Percentiles rank a stretch among this genome's conserved stretches.
phyloP scores from a whole-genome alignment of 2,888 invertebrate species.

The Rutpela maculata region DNA sequence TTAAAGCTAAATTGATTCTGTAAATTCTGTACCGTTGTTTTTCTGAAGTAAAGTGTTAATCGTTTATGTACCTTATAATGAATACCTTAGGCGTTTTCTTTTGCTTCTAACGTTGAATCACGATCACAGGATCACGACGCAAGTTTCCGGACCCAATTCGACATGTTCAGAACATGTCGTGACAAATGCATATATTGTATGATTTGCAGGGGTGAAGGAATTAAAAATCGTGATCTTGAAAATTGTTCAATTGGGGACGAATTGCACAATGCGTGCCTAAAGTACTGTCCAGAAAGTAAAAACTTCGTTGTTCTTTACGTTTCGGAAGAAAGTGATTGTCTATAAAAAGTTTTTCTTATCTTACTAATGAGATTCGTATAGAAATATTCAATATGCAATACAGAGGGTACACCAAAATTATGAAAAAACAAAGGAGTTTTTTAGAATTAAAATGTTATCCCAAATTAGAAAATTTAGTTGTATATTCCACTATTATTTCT shows the following conservation, averaged over 20 bases:
- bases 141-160: background rate
- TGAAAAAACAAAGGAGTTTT: too few species aligned
- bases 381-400: too few species aligned
- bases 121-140: background rate
- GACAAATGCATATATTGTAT: background rate
- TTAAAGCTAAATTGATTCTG: background rate
- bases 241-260: background rate
- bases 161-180: background rate
- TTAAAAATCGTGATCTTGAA: background rate
- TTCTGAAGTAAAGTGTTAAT: background rate
- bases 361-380: too few species aligned
- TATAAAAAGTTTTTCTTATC: too few species aligned
- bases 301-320: too few species aligned
- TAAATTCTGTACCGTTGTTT: background rate
- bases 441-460: too few species aligned
- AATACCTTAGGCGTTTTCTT: constrained; percentile 3
- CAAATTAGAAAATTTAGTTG: too few species aligned
- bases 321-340: too few species aligned
- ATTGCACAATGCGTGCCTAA: too few species aligned
- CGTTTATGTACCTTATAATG: background rate
- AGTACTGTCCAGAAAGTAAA: too few species aligned
- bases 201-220: background rate
- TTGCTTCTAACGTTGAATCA: background rate
- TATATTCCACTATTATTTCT: too few species aligned
- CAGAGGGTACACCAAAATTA: too few species aligned